Base-by-base conservation (phyloP, 1,140 invertebrate genomes). In the Drosophila cardini region DNA sequence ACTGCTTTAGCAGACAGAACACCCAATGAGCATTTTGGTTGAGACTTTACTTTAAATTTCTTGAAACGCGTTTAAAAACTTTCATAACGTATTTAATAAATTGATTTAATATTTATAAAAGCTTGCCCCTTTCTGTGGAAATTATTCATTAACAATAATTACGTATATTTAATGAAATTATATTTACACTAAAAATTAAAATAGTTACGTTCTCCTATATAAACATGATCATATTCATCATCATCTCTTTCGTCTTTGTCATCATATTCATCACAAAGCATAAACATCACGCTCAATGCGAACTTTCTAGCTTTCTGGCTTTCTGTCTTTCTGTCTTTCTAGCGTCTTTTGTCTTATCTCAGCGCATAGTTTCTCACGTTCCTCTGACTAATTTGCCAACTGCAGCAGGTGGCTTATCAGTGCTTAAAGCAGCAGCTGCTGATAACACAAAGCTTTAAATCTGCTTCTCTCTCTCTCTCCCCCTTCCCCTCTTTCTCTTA, bases 311-410 rank as follows among this genome's bases (percentile, higher is more conserved):
- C 21, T 26, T 1, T 26, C 4, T 26, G 4, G 2, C 21, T 26
- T 26, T 26, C 2, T 26, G 21, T 3, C 21, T 26, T 60, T 61
- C 43, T 26, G 21, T 3, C 21, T 26, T 60, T 61, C 43, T 38
- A 52, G 67, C 68, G 53, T 42, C 46, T 26, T 21, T 18, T 13
- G 10, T 43, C 64, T 82, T 87, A 86, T 87, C 83, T 76, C 53
- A 16, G 42, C 42, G 42, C 63, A 48, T 48, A 77, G 40, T 79
- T 86, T 87, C 84, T 87, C 83, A 87, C 83, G 84, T 89, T 87
- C 65, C 55, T 83, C 79, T 83, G 83, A 85, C 78, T 85, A 87
- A 85, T 26, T 26, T 76, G 72, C 46, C 60, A 52, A 72, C 58
- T 53, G 52, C 63, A 71, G 62, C 79, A 77, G 84, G 67, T 79